These are phyloP conservation scores for Oophaga sylvatica DNA, from an alignment of 2,797 vertebrate species.

Conservation along the genomic window DNA sequence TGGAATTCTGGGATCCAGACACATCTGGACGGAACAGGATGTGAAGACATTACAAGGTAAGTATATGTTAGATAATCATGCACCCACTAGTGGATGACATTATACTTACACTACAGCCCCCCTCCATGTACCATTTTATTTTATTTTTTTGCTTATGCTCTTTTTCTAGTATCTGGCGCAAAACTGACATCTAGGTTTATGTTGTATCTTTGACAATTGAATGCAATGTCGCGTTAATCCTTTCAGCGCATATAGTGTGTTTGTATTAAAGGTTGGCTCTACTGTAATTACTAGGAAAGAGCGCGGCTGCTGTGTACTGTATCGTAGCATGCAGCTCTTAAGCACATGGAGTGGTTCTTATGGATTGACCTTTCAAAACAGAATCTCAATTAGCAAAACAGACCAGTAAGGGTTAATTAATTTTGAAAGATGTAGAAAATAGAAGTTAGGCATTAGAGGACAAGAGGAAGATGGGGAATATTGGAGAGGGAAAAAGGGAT, in stretches of 20 bases:
- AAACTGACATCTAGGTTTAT: background rate
- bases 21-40: too few relatives aligned
- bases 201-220: background rate
- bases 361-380: constrained; percentile 21
- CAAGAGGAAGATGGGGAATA: background rate
- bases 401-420: background rate
- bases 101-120: background rate
- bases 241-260: background rate
- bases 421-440: background rate
- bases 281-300: background rate
- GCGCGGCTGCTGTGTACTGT: background rate
- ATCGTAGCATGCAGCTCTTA: constrained; percentile 2
- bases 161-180: background rate
- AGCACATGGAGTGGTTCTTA: constrained; percentile 27
- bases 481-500: too few relatives aligned
- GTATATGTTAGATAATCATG: too few relatives aligned
- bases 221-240: background rate
- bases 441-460: too few relatives aligned
- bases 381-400: background rate
- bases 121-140: background rate
- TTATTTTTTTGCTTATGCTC: background rate
- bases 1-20: too few relatives aligned
- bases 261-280: constrained; percentile 4
- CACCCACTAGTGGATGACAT: background rate
- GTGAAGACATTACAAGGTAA: too few relatives aligned